Conservation (phyloP, 2,113 vertebrate species). For the Sphyrna mokarran region DNA sequence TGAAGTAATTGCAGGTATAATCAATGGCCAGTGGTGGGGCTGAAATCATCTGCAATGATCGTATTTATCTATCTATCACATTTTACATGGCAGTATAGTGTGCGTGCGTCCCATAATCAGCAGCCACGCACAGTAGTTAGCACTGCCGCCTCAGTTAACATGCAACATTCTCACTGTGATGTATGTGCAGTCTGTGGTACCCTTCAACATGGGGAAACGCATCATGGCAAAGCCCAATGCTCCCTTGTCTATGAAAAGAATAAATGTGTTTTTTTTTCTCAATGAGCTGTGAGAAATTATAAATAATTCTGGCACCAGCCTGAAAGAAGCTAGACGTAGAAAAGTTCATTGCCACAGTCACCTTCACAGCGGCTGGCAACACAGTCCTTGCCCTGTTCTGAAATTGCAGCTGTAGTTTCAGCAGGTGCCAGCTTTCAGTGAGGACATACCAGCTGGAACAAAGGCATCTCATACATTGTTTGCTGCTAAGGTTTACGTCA, state of each 20-base stretch:
- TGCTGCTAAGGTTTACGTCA: neutral
- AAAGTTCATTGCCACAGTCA: neutral
- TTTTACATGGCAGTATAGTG: too few species aligned
- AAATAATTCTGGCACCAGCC: neutral
- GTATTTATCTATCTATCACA: neutral
- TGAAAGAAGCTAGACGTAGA: neutral
- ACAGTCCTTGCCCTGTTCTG: neutral
- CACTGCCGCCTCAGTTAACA: neutral
- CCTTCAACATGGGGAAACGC: neutral
- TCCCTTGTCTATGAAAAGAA: neutral
- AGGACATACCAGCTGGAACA: neutral
- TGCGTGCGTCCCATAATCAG: too few species aligned
- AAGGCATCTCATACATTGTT: neutral
- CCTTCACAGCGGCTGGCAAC: neutral
- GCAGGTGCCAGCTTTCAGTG: neutral
- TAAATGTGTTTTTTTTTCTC: neutral
- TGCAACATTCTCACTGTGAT: neutral
- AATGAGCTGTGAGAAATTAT: neutral
- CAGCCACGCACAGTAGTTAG: too few species aligned
- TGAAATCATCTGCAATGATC: neutral
- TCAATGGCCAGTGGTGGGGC: neutral
- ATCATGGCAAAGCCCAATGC: neutral
- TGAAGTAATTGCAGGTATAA: too few species aligned
- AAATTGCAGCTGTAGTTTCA: neutral
- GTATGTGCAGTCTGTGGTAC: neutral